These are phyloP conservation scores for Takifugu ocellatus DNA, from an alignment of 2,797 vertebrate species.

Conservation along the genomic window DNA sequence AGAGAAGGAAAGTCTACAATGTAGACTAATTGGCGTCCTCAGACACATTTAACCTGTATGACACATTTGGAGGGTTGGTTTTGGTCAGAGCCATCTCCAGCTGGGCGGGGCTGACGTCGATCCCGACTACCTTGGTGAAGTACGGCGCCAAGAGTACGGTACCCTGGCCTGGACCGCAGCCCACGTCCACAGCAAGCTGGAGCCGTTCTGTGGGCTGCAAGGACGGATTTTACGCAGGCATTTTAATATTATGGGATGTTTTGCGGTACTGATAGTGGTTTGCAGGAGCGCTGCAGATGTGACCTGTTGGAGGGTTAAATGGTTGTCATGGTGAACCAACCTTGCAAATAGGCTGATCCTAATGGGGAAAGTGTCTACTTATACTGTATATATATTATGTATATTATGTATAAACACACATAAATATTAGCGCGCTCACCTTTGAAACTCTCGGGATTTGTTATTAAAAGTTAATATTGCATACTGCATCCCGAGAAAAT, in stretches of 20 bases:
- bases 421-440: no score
- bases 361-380: no score
- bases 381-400: no score
- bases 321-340: no score
- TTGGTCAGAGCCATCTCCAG: conserved; percentile 63
- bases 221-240: not conserved
- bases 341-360: no score
- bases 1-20: not conserved
- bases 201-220: conserved; percentile 42
- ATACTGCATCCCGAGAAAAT: no score
- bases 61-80: conserved; percentile 52
- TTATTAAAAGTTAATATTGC: no score
- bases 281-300: not conserved
- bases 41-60: conserved; percentile 58
- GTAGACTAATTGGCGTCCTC: not conserved
- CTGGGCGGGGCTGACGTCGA: conserved; percentile 76
- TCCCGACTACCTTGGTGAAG: conserved; percentile 75
- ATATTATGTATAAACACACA: no score
- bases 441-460: no score
- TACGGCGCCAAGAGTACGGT: conserved; percentile 63
- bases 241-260: not conserved
- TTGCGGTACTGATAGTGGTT: no score
- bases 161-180: conserved; percentile 79
- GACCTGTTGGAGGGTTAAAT: not conserved
- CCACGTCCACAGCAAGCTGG: conserved; percentile 74